Evolutionary conservation across 2,888 invertebrate genomes (phyloP).

Genomic region (Urechis unicinctus): DNA sequence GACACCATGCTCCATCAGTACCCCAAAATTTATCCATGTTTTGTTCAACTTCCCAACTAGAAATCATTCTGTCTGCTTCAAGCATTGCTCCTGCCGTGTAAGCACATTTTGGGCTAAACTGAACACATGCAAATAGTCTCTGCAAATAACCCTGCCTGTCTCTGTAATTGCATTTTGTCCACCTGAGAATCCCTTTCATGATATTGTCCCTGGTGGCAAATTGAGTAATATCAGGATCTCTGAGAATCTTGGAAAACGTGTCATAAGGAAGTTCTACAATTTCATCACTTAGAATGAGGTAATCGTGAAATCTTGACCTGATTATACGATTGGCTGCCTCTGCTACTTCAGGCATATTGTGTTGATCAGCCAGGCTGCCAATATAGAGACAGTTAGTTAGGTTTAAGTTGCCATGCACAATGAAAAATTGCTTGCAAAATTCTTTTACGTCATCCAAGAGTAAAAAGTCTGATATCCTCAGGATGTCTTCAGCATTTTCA

Average conservation of each 20-base stretch:
- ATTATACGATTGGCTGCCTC: slow-evolving; percentile 34
- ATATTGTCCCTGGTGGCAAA: slow-evolving; percentile 36
- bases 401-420: slow-evolving; percentile 42
- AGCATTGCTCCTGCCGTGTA: not conserved
- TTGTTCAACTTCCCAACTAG: not conserved
- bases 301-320: slow-evolving; percentile 42
- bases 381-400: slow-evolving; percentile 37
- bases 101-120: not conserved
- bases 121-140: slow-evolving; percentile 7
- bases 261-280: slow-evolving; percentile 36
- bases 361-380: slow-evolving; percentile 36
- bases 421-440: slow-evolving; percentile 39
- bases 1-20: not conserved
- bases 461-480: slow-evolving; percentile 42
- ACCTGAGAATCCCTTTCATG: slow-evolving; percentile 31
- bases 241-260: slow-evolving; percentile 31
- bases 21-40: not conserved
- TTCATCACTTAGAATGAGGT: slow-evolving; percentile 38
- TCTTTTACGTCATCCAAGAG: slow-evolving; percentile 44
- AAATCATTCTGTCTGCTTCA: no score
- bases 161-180: slow-evolving; percentile 33
- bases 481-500: slow-evolving; percentile 38
- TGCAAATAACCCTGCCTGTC: slow-evolving; percentile 21
- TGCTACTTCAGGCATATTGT: slow-evolving; percentile 37
- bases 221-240: slow-evolving; percentile 34